These are phyloP conservation scores for Tyria jacobaeae DNA, from an alignment of 2,888 invertebrate species.

Conservation along the genomic window DNA sequence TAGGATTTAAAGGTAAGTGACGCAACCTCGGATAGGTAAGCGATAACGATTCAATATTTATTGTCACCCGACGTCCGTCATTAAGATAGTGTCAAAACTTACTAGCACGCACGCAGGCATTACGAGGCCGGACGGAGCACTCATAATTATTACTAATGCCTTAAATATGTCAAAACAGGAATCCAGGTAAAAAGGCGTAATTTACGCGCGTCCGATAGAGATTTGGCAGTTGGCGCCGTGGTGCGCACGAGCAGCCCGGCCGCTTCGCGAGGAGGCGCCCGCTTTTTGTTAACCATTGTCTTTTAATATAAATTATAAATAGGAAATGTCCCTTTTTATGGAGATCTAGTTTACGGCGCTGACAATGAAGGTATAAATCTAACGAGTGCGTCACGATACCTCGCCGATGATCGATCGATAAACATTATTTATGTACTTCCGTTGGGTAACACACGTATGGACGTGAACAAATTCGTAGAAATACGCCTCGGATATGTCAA, in stretches of 20 bases:
- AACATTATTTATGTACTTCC: conserved; percentile 86
- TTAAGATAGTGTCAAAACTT: conserved; percentile 86
- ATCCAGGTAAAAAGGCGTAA: conserved; percentile 87
- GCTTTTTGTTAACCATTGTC: conserved; percentile 86
- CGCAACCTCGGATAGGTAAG: conserved; percentile 75
- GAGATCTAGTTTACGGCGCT: conserved; percentile 86
- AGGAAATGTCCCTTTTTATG: conserved; percentile 86
- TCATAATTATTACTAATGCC: conserved; percentile 87
- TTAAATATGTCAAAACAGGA: conserved; percentile 87
- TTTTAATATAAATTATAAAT: conserved; percentile 86
- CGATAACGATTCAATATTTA: conserved; percentile 85
- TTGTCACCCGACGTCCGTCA: conserved; percentile 84
- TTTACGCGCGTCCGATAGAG: conserved; percentile 86
- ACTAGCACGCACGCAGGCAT: conserved; percentile 75
- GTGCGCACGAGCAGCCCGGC: conserved; percentile 61
- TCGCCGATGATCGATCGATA: conserved; percentile 85
- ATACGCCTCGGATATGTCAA: conserved; percentile 51
- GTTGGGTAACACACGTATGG: conserved; percentile 66
- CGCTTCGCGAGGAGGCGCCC: conserved; percentile 81
- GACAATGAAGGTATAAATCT: conserved; percentile 86
- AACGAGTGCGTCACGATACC: conserved; percentile 78
- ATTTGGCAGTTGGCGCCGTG: conserved; percentile 86
- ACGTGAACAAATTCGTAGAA: conserved; percentile 70
- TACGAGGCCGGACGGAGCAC: conserved; percentile 76
- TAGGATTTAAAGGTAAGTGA: conserved; percentile 73